Evolutionary conservation across 1,140 invertebrate species (phyloP).

Genomic region (Drosophila jambulina): DNA sequence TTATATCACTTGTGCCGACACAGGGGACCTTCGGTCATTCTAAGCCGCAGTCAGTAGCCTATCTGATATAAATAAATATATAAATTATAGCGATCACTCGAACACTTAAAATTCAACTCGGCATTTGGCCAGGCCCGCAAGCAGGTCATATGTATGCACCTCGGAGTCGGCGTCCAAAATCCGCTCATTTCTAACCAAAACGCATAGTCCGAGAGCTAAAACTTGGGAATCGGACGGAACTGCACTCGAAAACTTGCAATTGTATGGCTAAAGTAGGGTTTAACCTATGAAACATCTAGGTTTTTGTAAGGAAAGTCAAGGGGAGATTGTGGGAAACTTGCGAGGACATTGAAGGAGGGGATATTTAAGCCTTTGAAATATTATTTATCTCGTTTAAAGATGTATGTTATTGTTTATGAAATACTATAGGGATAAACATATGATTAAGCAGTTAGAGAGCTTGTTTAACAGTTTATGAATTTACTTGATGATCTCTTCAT

Average conservation of each 20-base stretch:
- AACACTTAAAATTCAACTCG: slow-evolving; percentile 68
- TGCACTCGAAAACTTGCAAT: slow-evolving; percentile 22
- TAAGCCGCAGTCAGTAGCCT: slow-evolving; percentile 28
- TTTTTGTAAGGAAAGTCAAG: not conserved
- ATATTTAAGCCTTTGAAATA: no score
- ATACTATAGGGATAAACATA: no score
- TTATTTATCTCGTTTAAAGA: no score
- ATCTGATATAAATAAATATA: slow-evolving; percentile 10
- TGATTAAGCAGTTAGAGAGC: no score
- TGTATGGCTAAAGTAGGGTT: not conserved
- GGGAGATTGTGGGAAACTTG: not conserved
- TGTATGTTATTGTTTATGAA: no score
- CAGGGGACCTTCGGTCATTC: slow-evolving; percentile 43
- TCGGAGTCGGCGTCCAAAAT: slow-evolving; percentile 26
- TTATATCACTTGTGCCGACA: slow-evolving; percentile 29
- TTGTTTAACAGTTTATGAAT: no score
- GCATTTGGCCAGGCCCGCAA: slow-evolving; percentile 41
- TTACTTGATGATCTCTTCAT: no score
- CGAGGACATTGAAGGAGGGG: not conserved
- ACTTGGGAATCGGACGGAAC: not conserved
- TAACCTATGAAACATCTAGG: not conserved
- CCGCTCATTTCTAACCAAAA: slow-evolving; percentile 60
- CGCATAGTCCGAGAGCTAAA: slow-evolving; percentile 33
- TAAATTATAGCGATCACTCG: slow-evolving; percentile 17
- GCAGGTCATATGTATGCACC: slow-evolving; percentile 61